Base-by-base conservation (phyloP, 2,888 invertebrate genomes). In the Rhingia rostrata region DNA sequence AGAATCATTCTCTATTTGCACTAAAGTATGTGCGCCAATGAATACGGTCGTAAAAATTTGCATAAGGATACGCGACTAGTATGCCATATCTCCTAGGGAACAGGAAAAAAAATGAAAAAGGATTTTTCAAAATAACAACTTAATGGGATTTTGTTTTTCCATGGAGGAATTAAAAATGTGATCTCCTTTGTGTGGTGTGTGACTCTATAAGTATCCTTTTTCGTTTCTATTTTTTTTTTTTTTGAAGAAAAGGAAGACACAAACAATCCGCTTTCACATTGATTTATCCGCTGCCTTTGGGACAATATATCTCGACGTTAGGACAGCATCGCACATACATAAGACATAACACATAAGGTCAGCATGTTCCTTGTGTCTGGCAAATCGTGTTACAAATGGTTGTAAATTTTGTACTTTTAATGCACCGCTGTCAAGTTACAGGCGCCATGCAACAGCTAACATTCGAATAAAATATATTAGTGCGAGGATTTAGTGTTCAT, bases 391-490 rank as follows among this genome's bases (percentile, higher is more conserved):
- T 66, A 78, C 82, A 82, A 82, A 72, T 66, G 78, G 82, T 82
- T 82, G 78, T 82, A 82, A 78, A 82, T 82, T 82, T 78, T 77
- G 53, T 47, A 45, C 58, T 78, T 82, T 82, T 82, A 80, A 80
- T 84, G 80, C 84, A 80, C 47, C 69, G 70, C 84, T 84, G 80
- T 84, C 84, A 80, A 66, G 84, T 80, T 80, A 66, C 84, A 84
- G 84, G 84, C 84, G 84, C 84, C 84, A 84, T 54, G 80, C 84
- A 80, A 84, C 84, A 84, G 80, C 80, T 84, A 84, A 84, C 84
- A 84, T 80, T 84, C 84, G 80, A 84, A 84, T 74, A 74, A 80
- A 80, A 84, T 84, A 74, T 84, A 84, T 84, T 84, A 70, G 64
- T 70, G 22, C 66, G n/a, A 75, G 69, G 84, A 80, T 75, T 75